phyloP scores from a whole-genome alignment of 1,140 invertebrate species.

The Diuraphis noxia region DNA sequence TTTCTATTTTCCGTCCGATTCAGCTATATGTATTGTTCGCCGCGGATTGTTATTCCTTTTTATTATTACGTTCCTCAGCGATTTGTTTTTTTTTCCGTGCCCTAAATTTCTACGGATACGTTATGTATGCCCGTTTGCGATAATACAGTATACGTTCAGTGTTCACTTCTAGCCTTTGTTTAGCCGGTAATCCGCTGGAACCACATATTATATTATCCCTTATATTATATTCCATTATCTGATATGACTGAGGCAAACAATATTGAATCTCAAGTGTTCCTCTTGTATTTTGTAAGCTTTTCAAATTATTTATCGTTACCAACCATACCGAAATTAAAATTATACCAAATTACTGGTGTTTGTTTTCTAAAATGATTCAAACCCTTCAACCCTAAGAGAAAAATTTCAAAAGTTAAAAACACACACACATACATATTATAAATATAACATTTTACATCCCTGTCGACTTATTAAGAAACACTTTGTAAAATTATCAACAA shows the following conservation, averaged over 20 bases:
- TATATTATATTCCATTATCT: neutral
- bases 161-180: slow-evolving; percentile 3
- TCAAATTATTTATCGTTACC: neutral
- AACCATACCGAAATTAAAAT: neutral
- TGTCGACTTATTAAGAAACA: neutral
- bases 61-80: neutral
- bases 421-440: neutral
- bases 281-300: neutral
- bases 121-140: neutral
- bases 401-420: neutral
- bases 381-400: neutral
- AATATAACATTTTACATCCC: neutral
- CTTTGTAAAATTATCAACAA: neutral
- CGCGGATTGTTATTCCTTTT: neutral
- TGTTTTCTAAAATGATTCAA: neutral
- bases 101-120: neutral
- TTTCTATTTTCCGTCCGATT: neutral
- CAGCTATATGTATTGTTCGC: neutral
- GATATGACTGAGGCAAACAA: neutral
- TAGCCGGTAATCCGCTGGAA: neutral
- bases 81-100: neutral
- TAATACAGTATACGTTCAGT: neutral
- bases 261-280: neutral
- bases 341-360: neutral
- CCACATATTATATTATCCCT: neutral